Evolutionary conservation across 2,113 vertebrate species (phyloP).

Genomic region (Saccopteryx bilineata): DNA sequence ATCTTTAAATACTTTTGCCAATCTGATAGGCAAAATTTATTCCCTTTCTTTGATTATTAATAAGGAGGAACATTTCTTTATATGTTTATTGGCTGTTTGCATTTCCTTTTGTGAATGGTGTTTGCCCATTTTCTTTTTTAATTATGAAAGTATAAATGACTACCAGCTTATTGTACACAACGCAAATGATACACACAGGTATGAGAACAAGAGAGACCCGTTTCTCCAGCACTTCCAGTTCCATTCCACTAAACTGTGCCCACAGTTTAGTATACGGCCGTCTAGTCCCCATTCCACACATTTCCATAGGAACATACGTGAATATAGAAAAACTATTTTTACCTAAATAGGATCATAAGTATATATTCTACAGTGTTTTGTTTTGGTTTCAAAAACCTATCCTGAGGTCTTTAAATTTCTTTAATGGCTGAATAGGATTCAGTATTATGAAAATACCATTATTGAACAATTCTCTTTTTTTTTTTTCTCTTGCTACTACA

Average conservation of each 20-base stretch:
- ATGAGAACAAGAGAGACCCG: conserved; percentile 22
- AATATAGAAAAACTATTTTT: conserved; percentile 44
- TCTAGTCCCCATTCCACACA: neutral
- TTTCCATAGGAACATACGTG: conserved; percentile 7
- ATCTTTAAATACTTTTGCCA: conserved; percentile 23
- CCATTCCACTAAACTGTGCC: conserved; percentile 43
- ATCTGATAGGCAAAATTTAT: neutral
- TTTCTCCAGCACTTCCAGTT: conserved; percentile 15
- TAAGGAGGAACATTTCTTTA: conserved; percentile 20
- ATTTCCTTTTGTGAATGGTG: conserved; percentile 33
- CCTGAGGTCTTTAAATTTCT: conserved; percentile 44
- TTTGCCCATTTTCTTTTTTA: conserved; percentile 39
- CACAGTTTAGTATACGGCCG: neutral
- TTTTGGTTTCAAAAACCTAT: neutral
- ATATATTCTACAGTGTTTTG: conserved; percentile 32
- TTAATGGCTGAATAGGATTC: conserved; percentile 46
- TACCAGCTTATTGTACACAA: conserved; percentile 19
- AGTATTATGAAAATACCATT: conserved; percentile 44
- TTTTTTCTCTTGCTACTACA: conserved; percentile 23
- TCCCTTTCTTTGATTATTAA: neutral
- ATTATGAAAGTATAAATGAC: conserved; percentile 48
- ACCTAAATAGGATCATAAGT: conserved; percentile 29
- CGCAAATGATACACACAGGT: neutral
- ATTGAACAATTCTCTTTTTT: neutral
- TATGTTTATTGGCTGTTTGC: conserved; percentile 27